These are phyloP conservation scores for Pygocentrus nattereri DNA, from an alignment of 2,797 vertebrate genomes.

Conservation along the genomic window DNA sequence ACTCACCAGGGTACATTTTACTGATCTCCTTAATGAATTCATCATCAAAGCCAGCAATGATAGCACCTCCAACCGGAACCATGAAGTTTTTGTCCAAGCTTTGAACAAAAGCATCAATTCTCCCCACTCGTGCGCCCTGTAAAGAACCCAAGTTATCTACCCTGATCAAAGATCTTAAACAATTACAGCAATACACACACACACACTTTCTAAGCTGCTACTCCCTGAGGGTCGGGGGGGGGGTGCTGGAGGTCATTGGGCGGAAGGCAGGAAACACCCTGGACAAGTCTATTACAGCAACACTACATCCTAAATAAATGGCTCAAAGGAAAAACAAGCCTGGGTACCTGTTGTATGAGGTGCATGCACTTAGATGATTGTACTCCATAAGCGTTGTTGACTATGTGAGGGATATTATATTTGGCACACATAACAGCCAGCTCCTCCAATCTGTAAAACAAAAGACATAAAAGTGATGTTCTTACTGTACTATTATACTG, in stretches of 20 bases:
- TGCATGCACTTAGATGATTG: conserved; percentile 99
- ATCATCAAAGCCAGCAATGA: conserved; percentile 94
- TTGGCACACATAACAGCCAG: conserved; percentile 88
- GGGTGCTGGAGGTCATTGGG: too few species aligned
- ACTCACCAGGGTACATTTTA: conserved; percentile 95
- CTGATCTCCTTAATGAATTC: conserved; percentile 94
- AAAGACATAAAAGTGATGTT: neutral
- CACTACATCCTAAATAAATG: neutral
- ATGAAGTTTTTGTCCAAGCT: conserved; percentile 99
- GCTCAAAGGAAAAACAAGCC: neutral
- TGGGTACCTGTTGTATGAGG: conserved; percentile 92
- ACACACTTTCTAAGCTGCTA: too few species aligned
- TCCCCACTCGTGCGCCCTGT: conserved; percentile 91
- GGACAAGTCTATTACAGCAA: neutral
- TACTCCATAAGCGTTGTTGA: conserved; percentile 97
- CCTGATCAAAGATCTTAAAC: neutral
- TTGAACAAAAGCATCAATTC: conserved; percentile 96
- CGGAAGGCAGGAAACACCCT: too few species aligned
- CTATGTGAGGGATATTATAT: conserved; percentile 90
- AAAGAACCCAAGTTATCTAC: conserved; percentile 11
- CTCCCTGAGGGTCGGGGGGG: too few species aligned
- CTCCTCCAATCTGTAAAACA: conserved; percentile 87
- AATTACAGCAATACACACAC: neutral
- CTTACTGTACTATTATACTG: too few species aligned
- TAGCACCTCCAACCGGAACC: conserved; percentile 98